Base-by-base conservation (phyloP, 1,140 invertebrate genomes). In the Epicauta chinensis region DNA sequence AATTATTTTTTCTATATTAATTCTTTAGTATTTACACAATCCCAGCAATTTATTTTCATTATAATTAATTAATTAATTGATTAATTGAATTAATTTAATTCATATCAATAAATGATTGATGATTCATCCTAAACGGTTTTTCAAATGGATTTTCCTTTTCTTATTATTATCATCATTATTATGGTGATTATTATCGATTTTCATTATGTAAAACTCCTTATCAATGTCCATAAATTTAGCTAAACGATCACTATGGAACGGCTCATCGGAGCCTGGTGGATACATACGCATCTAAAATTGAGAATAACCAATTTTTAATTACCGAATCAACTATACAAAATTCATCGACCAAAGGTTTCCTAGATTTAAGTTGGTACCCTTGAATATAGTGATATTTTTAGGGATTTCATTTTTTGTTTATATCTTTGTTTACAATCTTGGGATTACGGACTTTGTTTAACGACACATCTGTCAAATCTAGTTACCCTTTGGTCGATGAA, bases 221-320 rank as follows among this genome's bases (percentile, higher is more conserved):
- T 77, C 72, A 39, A 71, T 63, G 38, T 70, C 58, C 44, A 74
- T 56, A 55, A 79, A 80, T 57, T 71, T 72, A 41, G 70, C 68
- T 14, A 79, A 59, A 46, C 73, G 66, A 13, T 69, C 64, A 35
- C 71, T 73, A 55, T 78, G 76, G 54, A 71, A 77, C 0, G 76
- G 73, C 29, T 69, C 68, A 55, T 79, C 74, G 46, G 75, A 77
- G 60, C 79, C 79, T n/a, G 79, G 80, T 14, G 81, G 80, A 68
- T 80, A 74, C 55, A 80, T 73, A 56, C 80, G 71, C 76, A 80
- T 81, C 81, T 82, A 71, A 57, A 73, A 74, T 67, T 69, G 56
- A 39, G 57, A 36, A 43, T 16, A 48, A 47, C 51, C 34, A 51
- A 11, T 49, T 17, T 12, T 49, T 16, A 48, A 47, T 55, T 23